Percentiles rank a stretch among this genome's conserved stretches.
phyloP scores from a whole-genome alignment of 2,797 vertebrate genomes.

The Naso thynnoides region DNA sequence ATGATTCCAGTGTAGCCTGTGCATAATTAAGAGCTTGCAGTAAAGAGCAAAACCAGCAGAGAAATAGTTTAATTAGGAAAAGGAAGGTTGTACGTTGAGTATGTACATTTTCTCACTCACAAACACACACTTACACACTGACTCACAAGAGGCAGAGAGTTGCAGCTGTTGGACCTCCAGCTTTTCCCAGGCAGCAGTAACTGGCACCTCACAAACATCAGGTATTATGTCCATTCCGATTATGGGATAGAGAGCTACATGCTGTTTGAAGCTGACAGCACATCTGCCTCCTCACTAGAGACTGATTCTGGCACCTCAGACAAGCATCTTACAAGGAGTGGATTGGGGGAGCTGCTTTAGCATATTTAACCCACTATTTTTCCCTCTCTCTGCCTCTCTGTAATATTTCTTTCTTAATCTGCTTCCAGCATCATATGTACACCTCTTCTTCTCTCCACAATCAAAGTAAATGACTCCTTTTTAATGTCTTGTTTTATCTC shows the following conservation, averaged over 20 bases:
- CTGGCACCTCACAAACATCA: conserved; percentile 86
- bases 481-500: background rate
- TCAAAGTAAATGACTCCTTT: background rate
- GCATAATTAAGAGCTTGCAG: conserved; percentile 34
- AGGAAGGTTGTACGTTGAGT: conserved; percentile 30
- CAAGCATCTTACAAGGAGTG: conserved; percentile 86
- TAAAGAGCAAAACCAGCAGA: conserved; percentile 21
- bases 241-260: conserved; percentile 87
- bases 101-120: conserved; percentile 15
- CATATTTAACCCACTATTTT: conserved; percentile 72
- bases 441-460: conserved; percentile 17
- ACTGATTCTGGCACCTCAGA: conserved; percentile 91
- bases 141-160: conserved; percentile 23
- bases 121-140: conserved; percentile 21
- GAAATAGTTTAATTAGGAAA: conserved; percentile 44
- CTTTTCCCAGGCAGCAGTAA: conserved; percentile 82
- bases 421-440: conserved; percentile 29
- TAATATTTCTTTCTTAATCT: conserved; percentile 61
- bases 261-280: conserved; percentile 90
- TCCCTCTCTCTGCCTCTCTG: conserved; percentile 38
- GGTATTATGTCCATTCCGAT: conserved; percentile 90
- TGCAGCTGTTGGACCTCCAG: conserved; percentile 77
- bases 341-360: conserved; percentile 75
- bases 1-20: conserved; percentile 21
- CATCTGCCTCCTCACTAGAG: conserved; percentile 88